These are phyloP conservation scores for Peucedramus taeniatus DNA, from an alignment of 2,113 vertebrate species.

Conservation along the genomic window DNA sequence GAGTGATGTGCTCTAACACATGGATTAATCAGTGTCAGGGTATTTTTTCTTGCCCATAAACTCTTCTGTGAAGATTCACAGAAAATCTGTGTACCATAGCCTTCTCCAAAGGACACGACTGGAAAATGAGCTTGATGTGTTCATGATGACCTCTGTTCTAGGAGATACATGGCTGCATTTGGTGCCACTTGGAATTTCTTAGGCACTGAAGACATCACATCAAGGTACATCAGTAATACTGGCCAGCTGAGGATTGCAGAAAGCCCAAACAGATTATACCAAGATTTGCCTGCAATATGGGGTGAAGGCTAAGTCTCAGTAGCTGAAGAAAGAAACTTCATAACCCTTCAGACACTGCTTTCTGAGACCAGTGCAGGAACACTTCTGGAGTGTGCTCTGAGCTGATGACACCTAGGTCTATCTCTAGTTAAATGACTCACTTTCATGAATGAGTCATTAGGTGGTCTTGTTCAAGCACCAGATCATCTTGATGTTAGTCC, in stretches of 20 bases:
- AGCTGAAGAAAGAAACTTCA: not conserved
- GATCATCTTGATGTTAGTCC: not conserved
- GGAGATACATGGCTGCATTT: not conserved
- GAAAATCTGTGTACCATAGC: not conserved
- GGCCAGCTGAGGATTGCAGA: not conserved
- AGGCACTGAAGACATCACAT: not conserved
- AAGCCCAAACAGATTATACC: not conserved
- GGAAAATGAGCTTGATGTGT: not conserved
- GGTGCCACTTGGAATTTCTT: not conserved
- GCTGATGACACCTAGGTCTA: not conserved
- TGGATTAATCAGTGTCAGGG: not conserved
- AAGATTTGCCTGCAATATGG: not conserved
- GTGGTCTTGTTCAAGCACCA: not conserved
- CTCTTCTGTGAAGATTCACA: not conserved
- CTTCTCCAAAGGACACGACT: not conserved
- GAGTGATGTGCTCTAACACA: not conserved
- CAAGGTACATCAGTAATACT: not conserved
- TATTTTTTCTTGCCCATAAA: not conserved
- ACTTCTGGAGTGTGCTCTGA: not conserved
- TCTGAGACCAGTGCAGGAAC: not conserved
- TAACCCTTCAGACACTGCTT: not conserved
- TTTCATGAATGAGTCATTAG: not conserved
- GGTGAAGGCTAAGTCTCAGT: not conserved
- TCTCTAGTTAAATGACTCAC: not conserved
- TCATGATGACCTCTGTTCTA: not conserved